These are phyloP conservation scores for Nycticebus coucang DNA, from an alignment of 2,113 vertebrate genomes.

Conservation along the genomic window DNA sequence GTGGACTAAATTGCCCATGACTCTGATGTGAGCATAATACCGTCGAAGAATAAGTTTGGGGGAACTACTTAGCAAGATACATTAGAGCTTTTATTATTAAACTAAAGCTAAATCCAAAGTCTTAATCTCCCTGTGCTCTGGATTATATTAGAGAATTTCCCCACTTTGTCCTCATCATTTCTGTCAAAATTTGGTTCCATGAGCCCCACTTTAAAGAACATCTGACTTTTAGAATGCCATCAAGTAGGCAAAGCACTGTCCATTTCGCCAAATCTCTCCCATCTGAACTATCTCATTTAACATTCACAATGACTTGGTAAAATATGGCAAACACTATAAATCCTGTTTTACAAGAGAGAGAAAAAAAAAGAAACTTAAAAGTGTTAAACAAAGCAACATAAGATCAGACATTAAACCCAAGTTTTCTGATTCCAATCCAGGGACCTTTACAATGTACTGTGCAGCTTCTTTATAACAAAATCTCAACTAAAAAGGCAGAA, in stretches of 20 bases:
- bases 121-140: background rate
- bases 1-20: background rate
- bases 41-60: slow-evolving; percentile 26
- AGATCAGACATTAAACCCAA: background rate
- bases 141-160: background rate
- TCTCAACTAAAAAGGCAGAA: background rate
- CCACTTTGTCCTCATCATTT: background rate
- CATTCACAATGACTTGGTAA: background rate
- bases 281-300: background rate
- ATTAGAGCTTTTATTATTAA: background rate
- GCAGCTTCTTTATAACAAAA: background rate
- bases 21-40: slow-evolving; percentile 1
- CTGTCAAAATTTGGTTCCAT: background rate
- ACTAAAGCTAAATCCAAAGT: background rate
- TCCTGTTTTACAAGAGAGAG: background rate
- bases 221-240: background rate
- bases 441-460: background rate
- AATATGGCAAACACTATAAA: background rate
- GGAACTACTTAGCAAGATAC: background rate
- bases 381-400: background rate
- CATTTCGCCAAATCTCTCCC: background rate
- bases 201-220: background rate
- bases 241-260: background rate
- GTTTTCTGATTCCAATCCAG: background rate
- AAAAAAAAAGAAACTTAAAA: background rate